These are phyloP conservation scores for Minunthozetes semirufus DNA, from an alignment of 2,888 invertebrate species.

Conservation along the genomic window DNA sequence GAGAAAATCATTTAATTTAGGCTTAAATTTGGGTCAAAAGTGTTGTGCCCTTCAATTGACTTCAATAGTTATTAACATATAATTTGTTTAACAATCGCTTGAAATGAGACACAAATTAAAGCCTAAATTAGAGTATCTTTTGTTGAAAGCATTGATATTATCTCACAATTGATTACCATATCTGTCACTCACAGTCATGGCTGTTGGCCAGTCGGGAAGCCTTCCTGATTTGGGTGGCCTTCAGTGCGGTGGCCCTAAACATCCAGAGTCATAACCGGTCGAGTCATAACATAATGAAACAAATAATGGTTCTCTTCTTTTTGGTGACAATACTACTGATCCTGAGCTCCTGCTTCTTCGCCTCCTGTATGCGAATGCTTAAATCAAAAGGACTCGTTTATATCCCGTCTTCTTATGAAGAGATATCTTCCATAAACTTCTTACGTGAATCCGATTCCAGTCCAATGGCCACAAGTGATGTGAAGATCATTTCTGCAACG, in stretches of 20 bases:
- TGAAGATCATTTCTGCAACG: slow-evolving; percentile 35
- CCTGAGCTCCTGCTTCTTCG: slow-evolving; percentile 67
- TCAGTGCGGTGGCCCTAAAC: slow-evolving; percentile 73
- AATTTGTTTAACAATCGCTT: not conserved
- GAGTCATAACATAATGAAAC: slow-evolving; percentile 42
- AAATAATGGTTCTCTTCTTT: slow-evolving; percentile 56
- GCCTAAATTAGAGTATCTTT: too few species aligned
- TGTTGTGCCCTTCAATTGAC: not conserved
- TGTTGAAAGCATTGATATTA: not conserved
- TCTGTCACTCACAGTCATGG: slow-evolving; percentile 63
- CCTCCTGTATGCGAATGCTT: slow-evolving; percentile 70
- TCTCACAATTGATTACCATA: slow-evolving; percentile 22
- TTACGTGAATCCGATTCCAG: not conserved
- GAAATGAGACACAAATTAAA: not conserved
- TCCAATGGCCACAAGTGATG: slow-evolving; percentile 17
- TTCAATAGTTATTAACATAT: not conserved
- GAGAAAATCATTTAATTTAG: not conserved
- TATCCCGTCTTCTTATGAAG: slow-evolving; percentile 77
- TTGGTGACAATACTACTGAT: slow-evolving; percentile 67
- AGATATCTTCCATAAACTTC: slow-evolving; percentile 46
- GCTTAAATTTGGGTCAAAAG: not conserved
- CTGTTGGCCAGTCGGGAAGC: slow-evolving; percentile 79
- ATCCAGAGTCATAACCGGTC: slow-evolving; percentile 45
- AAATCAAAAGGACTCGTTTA: slow-evolving; percentile 66
- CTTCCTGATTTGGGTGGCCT: slow-evolving; percentile 78